Conservation (phyloP, 2,113 vertebrate species). For the Petaurus breviceps region DNA sequence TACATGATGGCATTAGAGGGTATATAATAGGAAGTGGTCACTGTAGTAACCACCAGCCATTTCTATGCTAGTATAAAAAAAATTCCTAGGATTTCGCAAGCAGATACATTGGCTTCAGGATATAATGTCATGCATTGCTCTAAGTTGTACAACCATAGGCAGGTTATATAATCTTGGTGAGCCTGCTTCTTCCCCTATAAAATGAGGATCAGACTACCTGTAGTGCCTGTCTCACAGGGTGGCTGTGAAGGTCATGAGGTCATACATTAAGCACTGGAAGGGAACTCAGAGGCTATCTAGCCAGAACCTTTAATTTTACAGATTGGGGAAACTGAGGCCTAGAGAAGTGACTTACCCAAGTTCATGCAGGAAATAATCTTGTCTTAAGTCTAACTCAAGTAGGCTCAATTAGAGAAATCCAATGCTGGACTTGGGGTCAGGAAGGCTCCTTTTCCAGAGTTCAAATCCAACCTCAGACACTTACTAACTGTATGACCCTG, state of each 20-base stretch:
- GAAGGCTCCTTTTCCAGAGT: not conserved
- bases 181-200: not conserved
- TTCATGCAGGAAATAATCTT: not conserved
- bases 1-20: too few species aligned
- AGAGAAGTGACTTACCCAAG: not conserved
- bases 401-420: not conserved
- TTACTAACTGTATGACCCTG: not conserved
- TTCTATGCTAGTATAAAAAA: not conserved
- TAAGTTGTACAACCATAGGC: not conserved
- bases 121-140: not conserved
- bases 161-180: not conserved
- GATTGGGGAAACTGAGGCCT: not conserved
- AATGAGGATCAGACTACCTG: not conserved
- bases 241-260: not conserved
- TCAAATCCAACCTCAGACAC: not conserved
- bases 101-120: not conserved
- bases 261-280: not conserved
- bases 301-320: not conserved
- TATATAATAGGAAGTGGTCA: not conserved
- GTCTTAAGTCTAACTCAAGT: not conserved
- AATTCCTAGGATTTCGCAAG: not conserved
- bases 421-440: not conserved
- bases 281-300: not conserved
- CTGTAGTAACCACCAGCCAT: not conserved
- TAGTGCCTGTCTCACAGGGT: not conserved